These are phyloP conservation scores for Sturnus vulgaris DNA, from an alignment of 2,113 vertebrate genomes.

Conservation along the genomic window DNA sequence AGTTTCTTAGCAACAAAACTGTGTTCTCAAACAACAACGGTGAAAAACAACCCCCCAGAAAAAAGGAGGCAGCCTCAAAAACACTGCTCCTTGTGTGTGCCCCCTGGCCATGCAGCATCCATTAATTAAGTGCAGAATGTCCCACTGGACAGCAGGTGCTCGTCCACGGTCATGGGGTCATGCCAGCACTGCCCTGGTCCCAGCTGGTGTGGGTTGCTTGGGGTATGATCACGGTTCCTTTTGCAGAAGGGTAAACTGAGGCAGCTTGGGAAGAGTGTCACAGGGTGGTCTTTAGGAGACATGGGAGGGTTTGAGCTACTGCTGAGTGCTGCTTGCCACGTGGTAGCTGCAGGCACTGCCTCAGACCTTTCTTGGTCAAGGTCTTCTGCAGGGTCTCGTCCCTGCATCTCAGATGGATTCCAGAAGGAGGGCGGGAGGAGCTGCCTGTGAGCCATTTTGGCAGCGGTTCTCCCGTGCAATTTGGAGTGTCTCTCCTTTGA, in stretches of 20 bases:
- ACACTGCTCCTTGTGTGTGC: not conserved
- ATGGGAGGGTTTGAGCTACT: not conserved
- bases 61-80: not conserved
- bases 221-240: not conserved
- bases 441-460: constrained; percentile 56
- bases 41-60: constrained; percentile 57
- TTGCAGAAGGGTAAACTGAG: constrained; percentile 13
- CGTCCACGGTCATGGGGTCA: rapidly evolving
- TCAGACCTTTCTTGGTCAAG: not conserved
- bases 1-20: constrained; percentile 82
- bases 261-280: not conserved
- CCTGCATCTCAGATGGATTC: not conserved
- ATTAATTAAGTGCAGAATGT: not conserved
- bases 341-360: not conserved
- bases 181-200: not conserved
- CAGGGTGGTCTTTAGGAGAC: not conserved
- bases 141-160: rapidly evolving
- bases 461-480: constrained; percentile 6
- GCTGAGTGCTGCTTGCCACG: not conserved
- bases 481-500: constrained; percentile 53
- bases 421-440: constrained; percentile 14
- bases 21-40: constrained; percentile 63
- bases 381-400: not conserved
- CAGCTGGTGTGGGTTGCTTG: rapidly evolving
- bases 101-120: not conserved